phyloP scores from a whole-genome alignment of 2,888 invertebrate genomes.

The Scelioninae gen. 1 region DNA sequence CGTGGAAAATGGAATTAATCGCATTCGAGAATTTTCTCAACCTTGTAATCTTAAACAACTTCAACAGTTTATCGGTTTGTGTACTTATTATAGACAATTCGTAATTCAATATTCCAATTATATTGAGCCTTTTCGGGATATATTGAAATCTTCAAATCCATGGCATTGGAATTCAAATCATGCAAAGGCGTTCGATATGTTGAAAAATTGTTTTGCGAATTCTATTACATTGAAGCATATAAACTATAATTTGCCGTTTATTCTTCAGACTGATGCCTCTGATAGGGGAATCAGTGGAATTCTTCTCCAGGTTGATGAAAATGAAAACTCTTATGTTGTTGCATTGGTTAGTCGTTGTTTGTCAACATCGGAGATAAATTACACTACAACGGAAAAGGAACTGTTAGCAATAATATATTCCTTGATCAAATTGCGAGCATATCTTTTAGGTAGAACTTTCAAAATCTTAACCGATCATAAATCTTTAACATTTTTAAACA shows the following conservation, averaged over 20 bases:
- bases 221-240: conserved; percentile 48
- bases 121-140: conserved; percentile 14
- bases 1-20: conserved; percentile 41
- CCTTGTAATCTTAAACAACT: conserved; percentile 73
- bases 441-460: conserved; percentile 31
- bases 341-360: conserved; percentile 73
- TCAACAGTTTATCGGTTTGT: conserved; percentile 44
- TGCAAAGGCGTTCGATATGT: conserved; percentile 36
- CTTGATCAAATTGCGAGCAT: conserved; percentile 21
- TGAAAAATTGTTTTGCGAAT: conserved; percentile 59
- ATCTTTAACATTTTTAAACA: conserved; percentile 16
- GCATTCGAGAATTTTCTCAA: conserved; percentile 71
- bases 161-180: conserved; percentile 12
- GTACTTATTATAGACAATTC: conserved; percentile 40
- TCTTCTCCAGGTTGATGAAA: conserved; percentile 57
- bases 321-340: conserved; percentile 53
- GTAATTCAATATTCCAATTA: conserved; percentile 5
- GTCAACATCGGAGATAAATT: conserved; percentile 63
- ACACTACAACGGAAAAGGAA: conserved; percentile 75
- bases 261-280: conserved; percentile 66
- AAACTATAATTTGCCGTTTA: conserved; percentile 41
- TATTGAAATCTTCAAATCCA: not conserved
- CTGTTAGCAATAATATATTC: conserved; percentile 55
- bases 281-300: conserved; percentile 66
- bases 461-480: conserved; percentile 20